Base-by-base conservation (phyloP, 64 coral and sea anemone species). In the Pachyseris speciosa region DNA sequence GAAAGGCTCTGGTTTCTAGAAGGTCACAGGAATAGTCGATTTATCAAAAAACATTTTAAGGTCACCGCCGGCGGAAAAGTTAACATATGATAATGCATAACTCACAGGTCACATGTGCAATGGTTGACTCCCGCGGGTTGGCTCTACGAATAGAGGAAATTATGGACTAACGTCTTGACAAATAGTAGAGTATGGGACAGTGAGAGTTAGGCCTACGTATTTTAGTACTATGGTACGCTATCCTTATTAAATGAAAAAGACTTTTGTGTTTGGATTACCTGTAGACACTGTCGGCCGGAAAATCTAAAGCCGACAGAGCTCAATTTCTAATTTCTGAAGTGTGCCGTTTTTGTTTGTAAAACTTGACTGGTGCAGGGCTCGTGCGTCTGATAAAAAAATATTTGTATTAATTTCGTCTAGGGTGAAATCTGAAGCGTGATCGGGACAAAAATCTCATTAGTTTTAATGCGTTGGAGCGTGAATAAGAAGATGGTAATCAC, bases 271-370 rank as follows among this genome's bases (percentile, higher is more conserved):
- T 37, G 29, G 63, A 66, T 30, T 5, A 32, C 38, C 34, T 36
- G 36, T 36, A 37, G 27, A 67, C 28, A 34, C 9, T 12, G 28
- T 71, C 67, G 16, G 67, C 29, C 13, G 2, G 29, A n/a, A 8
- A 33, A 71, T 71, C 16, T 4, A 38, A 34, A 71, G 33, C 67
- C 36, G 30, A 15, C 10, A 4, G 13, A 20, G 16, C 16, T 57
- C 22, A 55, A 4, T 2, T 49, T n/a, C 5, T 9, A 25, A 61
- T 5, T 30, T 68, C 67, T 39, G 67, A 39, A 34, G 67, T 39
- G 67, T 71, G 67, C 32, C 58, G 58, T 38, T 15, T 71, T 71
- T 71, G 67, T 71, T 71, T 71, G 6, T 33, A 71, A 22, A 40
- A 39, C 58, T 25, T 61, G 58, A 61, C 67, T 39, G 20, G 22